Evolutionary conservation across 2,797 vertebrate genomes (phyloP).

Genomic region (Percopsis omiscomaycus): DNA sequence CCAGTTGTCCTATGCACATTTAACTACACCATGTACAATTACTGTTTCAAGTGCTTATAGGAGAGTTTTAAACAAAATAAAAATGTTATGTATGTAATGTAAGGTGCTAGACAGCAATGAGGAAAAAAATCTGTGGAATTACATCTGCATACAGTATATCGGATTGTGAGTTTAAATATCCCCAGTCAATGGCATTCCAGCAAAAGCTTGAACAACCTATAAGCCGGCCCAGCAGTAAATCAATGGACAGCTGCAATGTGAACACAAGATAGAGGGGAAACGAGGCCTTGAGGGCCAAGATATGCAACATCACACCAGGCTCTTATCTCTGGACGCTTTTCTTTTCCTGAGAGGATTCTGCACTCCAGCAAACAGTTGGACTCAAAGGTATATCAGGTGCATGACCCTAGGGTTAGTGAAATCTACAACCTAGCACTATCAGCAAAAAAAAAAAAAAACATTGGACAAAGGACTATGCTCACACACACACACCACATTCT

Average conservation of each 20-base stretch:
- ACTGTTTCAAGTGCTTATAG: no score
- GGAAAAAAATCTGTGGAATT: no score
- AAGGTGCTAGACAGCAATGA: no score
- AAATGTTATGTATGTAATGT: no score
- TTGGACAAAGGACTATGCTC: constrained; percentile 17
- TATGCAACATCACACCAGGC: constrained; percentile 72
- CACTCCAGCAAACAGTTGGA: constrained; percentile 72
- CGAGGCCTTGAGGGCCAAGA: constrained; percentile 72
- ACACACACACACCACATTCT: constrained; percentile 19
- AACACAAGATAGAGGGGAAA: constrained; percentile 65
- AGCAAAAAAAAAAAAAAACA: constrained; percentile 27
- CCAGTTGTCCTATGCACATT: no score
- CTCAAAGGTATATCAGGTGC: constrained; percentile 80
- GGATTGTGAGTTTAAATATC: no score
- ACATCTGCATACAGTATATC: no score
- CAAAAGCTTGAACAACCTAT: constrained; percentile 33
- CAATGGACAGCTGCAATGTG: constrained; percentile 59
- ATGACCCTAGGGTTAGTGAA: constrained; percentile 74
- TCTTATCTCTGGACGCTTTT: constrained; percentile 73
- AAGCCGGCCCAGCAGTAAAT: constrained; percentile 50
- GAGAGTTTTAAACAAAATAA: no score
- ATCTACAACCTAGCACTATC: constrained; percentile 63
- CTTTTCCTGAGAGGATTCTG: constrained; percentile 70
- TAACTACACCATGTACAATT: no score
- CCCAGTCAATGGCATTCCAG: no score